phyloP scores from a whole-genome alignment of 2,797 vertebrate species.

The Macrochelys suwanniensis region DNA sequence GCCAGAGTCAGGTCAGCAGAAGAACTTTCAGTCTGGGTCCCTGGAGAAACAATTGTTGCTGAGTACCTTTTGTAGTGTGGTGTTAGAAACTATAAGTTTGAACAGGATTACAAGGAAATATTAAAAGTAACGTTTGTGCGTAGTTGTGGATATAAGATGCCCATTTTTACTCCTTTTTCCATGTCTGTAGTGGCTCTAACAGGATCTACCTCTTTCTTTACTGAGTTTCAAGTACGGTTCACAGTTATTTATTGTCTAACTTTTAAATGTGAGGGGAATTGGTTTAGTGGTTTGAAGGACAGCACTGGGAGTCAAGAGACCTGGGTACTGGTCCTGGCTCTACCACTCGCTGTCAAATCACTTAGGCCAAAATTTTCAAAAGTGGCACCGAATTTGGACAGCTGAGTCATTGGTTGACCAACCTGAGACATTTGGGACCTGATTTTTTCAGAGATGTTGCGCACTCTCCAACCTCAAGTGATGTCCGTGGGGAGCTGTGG shows the following conservation, averaged over 20 bases:
- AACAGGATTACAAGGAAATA: neutral
- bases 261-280: rapidly evolving
- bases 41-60: neutral
- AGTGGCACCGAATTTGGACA: neutral
- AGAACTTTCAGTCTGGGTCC: neutral
- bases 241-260: neutral
- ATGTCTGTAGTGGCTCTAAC: neutral
- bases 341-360: neutral
- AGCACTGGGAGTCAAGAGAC: neutral
- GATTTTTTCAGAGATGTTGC: neutral
- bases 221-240: neutral
- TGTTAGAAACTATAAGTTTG: too few relatives aligned
- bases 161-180: neutral
- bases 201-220: neutral
- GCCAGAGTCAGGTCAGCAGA: neutral
- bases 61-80: neutral
- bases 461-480: neutral
- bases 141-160: neutral
- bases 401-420: neutral
- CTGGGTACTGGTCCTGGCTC: neutral
- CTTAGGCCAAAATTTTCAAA: neutral
- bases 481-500: neutral
- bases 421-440: neutral
- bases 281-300: neutral
- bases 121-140: neutral